phyloP scores from a whole-genome alignment of 2,113 vertebrate genomes.

The Pimephales promelas region DNA sequence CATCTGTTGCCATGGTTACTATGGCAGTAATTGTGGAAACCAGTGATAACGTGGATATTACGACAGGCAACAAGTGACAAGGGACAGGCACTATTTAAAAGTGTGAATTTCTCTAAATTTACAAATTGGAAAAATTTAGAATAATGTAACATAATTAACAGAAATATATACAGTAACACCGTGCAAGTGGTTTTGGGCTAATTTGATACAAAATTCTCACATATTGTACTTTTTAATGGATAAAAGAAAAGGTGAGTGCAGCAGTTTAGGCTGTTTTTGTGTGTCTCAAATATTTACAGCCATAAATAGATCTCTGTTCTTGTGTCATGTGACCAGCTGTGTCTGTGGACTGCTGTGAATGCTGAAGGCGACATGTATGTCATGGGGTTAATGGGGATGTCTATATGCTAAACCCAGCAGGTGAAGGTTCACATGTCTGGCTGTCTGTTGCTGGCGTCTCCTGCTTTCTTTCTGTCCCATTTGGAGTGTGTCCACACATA shows the following conservation, averaged over 20 bases:
- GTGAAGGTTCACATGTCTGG: slow-evolving; percentile 67
- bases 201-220: no score
- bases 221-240: background rate
- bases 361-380: slow-evolving; percentile 9
- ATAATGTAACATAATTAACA: no score
- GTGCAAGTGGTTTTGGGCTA: no score
- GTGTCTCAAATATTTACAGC: background rate
- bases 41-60: no score
- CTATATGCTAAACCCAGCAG: slow-evolving; percentile 58
- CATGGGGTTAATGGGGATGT: slow-evolving; percentile 48
- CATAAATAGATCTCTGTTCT: slow-evolving; percentile 3
- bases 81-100: no score
- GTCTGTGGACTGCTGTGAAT: slow-evolving; percentile 48
- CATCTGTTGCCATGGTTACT: no score
- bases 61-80: no score
- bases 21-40: no score
- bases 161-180: no score
- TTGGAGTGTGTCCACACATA: background rate
- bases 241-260: background rate
- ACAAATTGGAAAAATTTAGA: no score
- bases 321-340: slow-evolving; percentile 53
- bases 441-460: background rate
- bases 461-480: no score
- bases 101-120: no score
- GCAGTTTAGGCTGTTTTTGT: slow-evolving; percentile 7